A percentile compares a stretch with the other conserved stretches of the same genome.
These are phyloP conservation scores for Caenorhabditis imperialis DNA, from an alignment of 2,888 invertebrate species.

Conservation along the genomic window DNA sequence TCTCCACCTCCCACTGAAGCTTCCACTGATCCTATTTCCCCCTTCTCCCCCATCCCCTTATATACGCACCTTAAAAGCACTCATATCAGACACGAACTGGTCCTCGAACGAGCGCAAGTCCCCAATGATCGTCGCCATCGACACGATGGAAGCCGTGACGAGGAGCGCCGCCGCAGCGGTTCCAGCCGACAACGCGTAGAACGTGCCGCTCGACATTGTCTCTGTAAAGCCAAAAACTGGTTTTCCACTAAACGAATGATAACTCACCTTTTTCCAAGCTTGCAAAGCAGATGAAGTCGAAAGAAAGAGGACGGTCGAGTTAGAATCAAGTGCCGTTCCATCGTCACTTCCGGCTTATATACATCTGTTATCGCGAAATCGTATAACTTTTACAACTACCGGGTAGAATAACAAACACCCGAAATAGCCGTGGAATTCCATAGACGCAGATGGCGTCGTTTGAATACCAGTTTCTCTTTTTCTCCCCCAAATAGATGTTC, in stretches of 20 bases:
- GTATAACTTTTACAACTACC: constrained; percentile 46
- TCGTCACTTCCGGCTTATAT: constrained; percentile 44
- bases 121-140: constrained; percentile 39
- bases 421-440: constrained; percentile 9
- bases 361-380: constrained; percentile 28
- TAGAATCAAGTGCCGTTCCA: constrained; percentile 47
- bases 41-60: not conserved
- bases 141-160: constrained; percentile 44
- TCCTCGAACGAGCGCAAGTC: constrained; percentile 42
- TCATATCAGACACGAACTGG: constrained; percentile 46
- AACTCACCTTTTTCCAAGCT: not conserved
- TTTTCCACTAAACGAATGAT: not conserved
- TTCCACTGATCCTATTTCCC: not conserved
- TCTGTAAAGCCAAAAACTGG: constrained; percentile 28
- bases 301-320: constrained; percentile 48
- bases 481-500: no score
- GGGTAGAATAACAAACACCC: constrained; percentile 27
- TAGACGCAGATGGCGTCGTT: constrained; percentile 42
- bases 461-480: no score
- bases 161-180: constrained; percentile 47
- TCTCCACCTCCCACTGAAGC: no score
- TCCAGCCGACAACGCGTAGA: constrained; percentile 50
- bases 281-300: not conserved
- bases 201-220: constrained; percentile 54
- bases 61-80: constrained; percentile 37